Evolutionary conservation across 1,140 invertebrate species (phyloP).

Genomic region (Tetragonula clypearis): DNA sequence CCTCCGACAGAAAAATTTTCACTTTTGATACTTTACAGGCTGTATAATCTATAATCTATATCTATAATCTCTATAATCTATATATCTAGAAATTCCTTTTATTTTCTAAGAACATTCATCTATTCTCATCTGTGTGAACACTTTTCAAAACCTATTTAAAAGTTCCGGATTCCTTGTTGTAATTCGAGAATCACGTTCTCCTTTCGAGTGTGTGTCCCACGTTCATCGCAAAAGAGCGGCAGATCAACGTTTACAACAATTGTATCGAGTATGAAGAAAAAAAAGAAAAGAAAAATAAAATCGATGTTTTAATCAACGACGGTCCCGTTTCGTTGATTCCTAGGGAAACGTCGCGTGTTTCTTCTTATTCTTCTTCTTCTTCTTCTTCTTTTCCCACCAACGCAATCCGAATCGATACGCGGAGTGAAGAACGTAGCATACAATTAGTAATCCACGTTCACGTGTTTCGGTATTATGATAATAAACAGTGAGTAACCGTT

Average conservation of each 20-base stretch:
- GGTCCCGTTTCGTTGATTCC: not conserved
- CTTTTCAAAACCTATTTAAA: too few relatives aligned
- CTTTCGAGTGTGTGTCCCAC: too few relatives aligned
- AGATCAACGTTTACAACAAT: not conserved
- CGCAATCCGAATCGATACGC: not conserved
- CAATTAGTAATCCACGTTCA: slow-evolving; percentile 25
- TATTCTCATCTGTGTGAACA: too few relatives aligned
- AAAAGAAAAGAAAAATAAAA: not conserved
- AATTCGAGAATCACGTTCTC: too few relatives aligned
- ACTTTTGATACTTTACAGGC: too few relatives aligned
- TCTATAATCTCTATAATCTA: too few relatives aligned
- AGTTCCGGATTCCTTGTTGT: too few relatives aligned
- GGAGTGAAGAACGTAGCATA: not conserved
- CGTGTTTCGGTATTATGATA: slow-evolving; percentile 43
- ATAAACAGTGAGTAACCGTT: slow-evolving; percentile 38
- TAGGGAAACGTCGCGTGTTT: not conserved
- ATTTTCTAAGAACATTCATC: too few relatives aligned
- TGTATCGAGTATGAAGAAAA: not conserved
- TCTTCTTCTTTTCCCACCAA: not conserved
- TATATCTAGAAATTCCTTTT: too few relatives aligned
- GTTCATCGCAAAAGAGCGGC: too few relatives aligned
- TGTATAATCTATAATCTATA: too few relatives aligned
- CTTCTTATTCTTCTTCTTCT: not conserved
- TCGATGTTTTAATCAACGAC: slow-evolving; percentile 1
- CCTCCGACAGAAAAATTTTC: too few relatives aligned